Percentiles rank a stretch among this genome's conserved stretches.
Evolutionary conservation across 2,113 vertebrate species (phyloP).

Genomic region (Fulmarus glacialis): DNA sequence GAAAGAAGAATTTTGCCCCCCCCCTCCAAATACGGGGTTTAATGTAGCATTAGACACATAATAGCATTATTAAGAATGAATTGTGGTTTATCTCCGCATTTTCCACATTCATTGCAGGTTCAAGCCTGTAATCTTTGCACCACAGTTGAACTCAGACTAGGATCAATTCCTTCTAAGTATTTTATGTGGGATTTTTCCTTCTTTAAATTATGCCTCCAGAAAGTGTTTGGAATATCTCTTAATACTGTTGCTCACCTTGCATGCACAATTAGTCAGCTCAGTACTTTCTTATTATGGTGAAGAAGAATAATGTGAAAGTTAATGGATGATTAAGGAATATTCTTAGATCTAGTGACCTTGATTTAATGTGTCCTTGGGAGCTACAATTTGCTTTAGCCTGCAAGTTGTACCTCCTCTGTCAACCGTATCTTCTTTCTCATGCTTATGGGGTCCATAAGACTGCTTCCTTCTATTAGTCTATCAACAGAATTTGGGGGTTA

Average conservation of each 20-base stretch:
- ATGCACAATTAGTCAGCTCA: conserved; percentile 18
- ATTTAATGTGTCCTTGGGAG: conserved; percentile 38
- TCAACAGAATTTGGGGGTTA: neutral
- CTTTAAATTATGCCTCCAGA: neutral
- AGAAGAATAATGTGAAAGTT: conserved; percentile 34
- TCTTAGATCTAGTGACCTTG: conserved; percentile 35
- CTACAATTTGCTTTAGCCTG: neutral
- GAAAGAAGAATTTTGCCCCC: neutral
- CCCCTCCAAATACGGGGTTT: fast-evolving
- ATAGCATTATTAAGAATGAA: neutral
- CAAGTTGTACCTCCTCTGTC: conserved; percentile 11
- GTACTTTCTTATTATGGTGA: conserved; percentile 8
- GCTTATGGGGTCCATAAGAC: neutral
- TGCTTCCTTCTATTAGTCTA: neutral
- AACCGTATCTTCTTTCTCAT: neutral
- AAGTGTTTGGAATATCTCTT: neutral
- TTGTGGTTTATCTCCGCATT: neutral
- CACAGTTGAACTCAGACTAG: neutral
- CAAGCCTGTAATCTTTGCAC: neutral
- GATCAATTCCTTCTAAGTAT: neutral
- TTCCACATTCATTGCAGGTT: neutral
- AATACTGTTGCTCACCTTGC: neutral
- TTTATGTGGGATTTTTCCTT: neutral
- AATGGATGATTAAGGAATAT: conserved; percentile 14
- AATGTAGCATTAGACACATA: neutral